These are phyloP conservation scores for Thyatira batis DNA, from an alignment of 2,888 invertebrate species.

Conservation along the genomic window DNA sequence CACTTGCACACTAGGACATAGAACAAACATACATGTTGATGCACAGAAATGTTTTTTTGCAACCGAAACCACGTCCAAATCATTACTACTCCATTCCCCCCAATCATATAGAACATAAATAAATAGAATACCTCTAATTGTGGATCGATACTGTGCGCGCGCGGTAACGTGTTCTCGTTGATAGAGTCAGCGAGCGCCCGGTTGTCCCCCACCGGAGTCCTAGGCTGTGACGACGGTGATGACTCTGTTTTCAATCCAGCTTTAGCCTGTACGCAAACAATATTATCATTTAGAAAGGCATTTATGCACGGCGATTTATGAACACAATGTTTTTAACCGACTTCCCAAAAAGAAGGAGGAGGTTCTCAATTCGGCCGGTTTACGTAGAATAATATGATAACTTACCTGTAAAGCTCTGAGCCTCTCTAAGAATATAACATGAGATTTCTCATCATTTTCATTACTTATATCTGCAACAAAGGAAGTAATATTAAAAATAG, in stretches of 20 bases:
- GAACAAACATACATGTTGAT: too few relatives aligned
- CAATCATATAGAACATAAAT: too few relatives aligned
- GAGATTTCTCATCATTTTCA: conserved; percentile 74
- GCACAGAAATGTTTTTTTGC: too few relatives aligned
- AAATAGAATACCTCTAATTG: conserved; percentile 62
- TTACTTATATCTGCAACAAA: conserved; percentile 69
- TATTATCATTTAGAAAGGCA: background rate
- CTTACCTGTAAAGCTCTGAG: conserved; percentile 72
- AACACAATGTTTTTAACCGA: too few relatives aligned
- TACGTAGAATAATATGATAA: conserved; percentile 4
- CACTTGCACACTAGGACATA: too few relatives aligned
- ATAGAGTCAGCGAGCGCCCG: conserved; percentile 64
- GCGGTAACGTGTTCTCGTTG: conserved; percentile 59
- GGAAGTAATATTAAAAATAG: conserved; percentile 1
- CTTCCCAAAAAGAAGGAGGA: too few relatives aligned
- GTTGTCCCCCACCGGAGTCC: conserved; percentile 71
- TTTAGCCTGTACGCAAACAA: conserved; percentile 60
- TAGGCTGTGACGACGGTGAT: conserved; percentile 61
- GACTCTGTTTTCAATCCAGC: conserved; percentile 71
- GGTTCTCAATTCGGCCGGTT: too few relatives aligned
- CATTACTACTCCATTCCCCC: too few relatives aligned
- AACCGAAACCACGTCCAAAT: too few relatives aligned
- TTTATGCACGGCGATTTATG: too few relatives aligned
- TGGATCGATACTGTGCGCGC: conserved; percentile 72
- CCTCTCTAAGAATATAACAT: conserved; percentile 70